Percentiles rank a stretch among this genome's conserved stretches.
Evolutionary conservation across 2,113 vertebrate species (phyloP).

Genomic region (Eulemur macaco): DNA sequence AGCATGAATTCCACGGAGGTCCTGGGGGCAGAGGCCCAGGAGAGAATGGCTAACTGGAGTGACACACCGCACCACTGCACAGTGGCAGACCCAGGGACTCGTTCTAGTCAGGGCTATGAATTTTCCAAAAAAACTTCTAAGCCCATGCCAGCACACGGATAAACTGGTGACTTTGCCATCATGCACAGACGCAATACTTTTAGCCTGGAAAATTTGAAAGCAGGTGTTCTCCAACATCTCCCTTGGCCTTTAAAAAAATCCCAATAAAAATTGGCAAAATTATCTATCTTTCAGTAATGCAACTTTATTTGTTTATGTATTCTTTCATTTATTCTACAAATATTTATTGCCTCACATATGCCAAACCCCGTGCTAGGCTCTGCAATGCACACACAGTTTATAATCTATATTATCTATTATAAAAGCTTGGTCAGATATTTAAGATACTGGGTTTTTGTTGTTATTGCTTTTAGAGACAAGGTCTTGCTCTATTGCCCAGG

Average conservation of each 20-base stretch:
- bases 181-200: background rate
- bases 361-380: background rate
- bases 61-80: background rate
- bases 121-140: background rate
- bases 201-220: constrained; percentile 38
- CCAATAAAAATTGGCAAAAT: constrained; percentile 7
- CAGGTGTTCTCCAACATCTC: constrained; percentile 24
- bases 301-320: background rate
- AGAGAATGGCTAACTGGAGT: background rate
- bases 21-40: background rate
- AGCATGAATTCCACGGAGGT: background rate
- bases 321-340: background rate
- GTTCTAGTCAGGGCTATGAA: background rate
- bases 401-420: background rate
- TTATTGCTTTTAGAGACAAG: background rate
- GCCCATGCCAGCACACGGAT: background rate
- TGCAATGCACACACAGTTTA: background rate
- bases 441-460: background rate
- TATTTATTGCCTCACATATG: background rate
- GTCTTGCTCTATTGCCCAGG: background rate
- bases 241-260: background rate
- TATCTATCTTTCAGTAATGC: background rate
- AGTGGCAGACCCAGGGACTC: background rate
- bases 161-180: background rate
- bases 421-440: background rate